Percentiles rank a stretch among this genome's conserved stretches.
Evolutionary conservation across 2,113 vertebrate species (phyloP).

Genomic region (Tauraco erythrolophus): DNA sequence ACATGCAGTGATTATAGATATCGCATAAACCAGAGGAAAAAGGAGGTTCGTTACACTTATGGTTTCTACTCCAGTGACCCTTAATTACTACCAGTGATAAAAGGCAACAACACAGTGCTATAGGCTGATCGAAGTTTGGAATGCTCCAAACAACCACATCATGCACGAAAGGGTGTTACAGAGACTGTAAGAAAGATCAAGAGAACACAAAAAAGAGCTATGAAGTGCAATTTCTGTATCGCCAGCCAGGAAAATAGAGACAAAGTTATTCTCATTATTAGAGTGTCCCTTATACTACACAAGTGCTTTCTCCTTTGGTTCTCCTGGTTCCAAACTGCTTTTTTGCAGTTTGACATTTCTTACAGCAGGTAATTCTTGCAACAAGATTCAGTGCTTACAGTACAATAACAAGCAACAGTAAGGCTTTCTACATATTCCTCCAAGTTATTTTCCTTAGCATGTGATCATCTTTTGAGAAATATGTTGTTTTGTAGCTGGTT

Average conservation of each 20-base stretch:
- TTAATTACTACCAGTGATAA: background rate
- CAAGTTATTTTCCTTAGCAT: slow-evolving; percentile 6
- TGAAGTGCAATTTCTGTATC: background rate
- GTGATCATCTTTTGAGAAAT: slow-evolving; percentile 9
- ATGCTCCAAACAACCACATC: fast-evolving
- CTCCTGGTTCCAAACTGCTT: background rate
- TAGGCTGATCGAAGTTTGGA: background rate
- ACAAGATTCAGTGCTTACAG: background rate
- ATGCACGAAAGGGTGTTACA: background rate
- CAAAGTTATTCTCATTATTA: background rate
- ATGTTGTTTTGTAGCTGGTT: background rate
- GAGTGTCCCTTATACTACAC: fast-evolving
- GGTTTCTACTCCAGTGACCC: background rate
- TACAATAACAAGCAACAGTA: background rate
- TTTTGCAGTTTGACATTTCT: slow-evolving; percentile 20
- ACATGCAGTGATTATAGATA: background rate
- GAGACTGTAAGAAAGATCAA: background rate
- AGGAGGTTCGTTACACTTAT: background rate
- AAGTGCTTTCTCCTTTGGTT: background rate
- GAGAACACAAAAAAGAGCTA: background rate
- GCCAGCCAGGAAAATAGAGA: background rate
- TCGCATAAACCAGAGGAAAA: background rate
- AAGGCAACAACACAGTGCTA: background rate
- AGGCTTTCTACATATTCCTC: slow-evolving; percentile 11
- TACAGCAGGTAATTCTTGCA: background rate